Base-by-base conservation (phyloP, 2,113 vertebrate species). In the Piprites chloris region DNA sequence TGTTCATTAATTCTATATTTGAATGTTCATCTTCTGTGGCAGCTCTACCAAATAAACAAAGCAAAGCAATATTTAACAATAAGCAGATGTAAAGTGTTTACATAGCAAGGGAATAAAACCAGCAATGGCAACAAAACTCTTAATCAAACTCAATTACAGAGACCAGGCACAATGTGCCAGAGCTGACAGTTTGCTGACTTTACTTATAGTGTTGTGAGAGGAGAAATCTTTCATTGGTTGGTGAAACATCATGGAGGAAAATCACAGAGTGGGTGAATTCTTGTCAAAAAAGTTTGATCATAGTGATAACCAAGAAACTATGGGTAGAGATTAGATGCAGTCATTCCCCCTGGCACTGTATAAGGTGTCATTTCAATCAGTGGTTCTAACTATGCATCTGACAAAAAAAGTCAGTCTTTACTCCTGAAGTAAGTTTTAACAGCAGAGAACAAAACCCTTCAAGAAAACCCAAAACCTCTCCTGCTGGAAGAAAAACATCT, bases 1-100 rank as follows among this genome's bases (percentile, higher is more conserved):
- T 92, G 85, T 96, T 97, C 86, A 93, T 96, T 96, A 96, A 86
- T 95, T 96, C 91, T 94, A 71, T 66, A 96, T 95, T 94, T 3
- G 20, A 91, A 73, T 58, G 56, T 95, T 95, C 32, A 1, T 97
- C 65, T 85, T 95, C 71, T 66, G 33, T 82, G 75, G 71, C 86
- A 87, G 66, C 62, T 76, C 56, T 87, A 91, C 58, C 49, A 78
- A 88, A 78, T 42, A 86, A 95, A 78, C 63, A 79, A 88, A 89
- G 32, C 23, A 95, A 92, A 96, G 63, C n/a, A 89, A 79, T 96
- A 82, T 91, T 97, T 94, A 96, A 95, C 81, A 82, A 82, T 67
- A 52, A 89, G 72, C 87, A 90, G 68, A 90, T 58, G 71, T 75
- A 81, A 90, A 94, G 76, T 89, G 72, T 92, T 97, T 96, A 74